These are phyloP conservation scores for Bubo scandiacus DNA, from an alignment of 2,113 vertebrate species.

Conservation along the genomic window DNA sequence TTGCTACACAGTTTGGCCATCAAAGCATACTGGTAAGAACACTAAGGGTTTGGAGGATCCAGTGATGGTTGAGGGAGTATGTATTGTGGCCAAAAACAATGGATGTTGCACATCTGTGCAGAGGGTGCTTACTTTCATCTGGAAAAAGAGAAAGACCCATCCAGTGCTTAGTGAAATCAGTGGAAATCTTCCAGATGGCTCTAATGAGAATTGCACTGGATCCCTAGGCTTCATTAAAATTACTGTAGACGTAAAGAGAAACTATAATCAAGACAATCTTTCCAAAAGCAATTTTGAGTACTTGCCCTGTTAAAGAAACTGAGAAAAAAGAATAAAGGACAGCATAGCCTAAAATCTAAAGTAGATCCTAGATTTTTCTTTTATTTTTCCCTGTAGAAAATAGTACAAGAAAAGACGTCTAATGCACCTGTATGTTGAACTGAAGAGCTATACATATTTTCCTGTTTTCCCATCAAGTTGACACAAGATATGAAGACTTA, in stretches of 20 bases:
- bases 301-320: neutral
- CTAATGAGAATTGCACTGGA: neutral
- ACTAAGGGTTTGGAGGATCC: neutral
- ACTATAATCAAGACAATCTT: neutral
- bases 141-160: neutral
- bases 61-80: neutral
- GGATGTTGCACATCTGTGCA: neutral
- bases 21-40: neutral
- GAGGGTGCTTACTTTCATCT: neutral
- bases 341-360: neutral
- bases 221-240: neutral
- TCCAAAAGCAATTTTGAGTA: constrained; percentile 11
- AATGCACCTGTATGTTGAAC: neutral
- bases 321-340: neutral
- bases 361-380: neutral
- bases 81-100: neutral
- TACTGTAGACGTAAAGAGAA: neutral
- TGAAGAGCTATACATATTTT: neutral
- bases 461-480: neutral
- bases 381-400: neutral
- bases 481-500: neutral
- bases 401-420: neutral
- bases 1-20: neutral
- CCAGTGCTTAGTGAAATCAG: neutral
- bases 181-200: neutral